phyloP scores from a whole-genome alignment of 2,888 invertebrate genomes.

The Scaptomyza polygonia region DNA sequence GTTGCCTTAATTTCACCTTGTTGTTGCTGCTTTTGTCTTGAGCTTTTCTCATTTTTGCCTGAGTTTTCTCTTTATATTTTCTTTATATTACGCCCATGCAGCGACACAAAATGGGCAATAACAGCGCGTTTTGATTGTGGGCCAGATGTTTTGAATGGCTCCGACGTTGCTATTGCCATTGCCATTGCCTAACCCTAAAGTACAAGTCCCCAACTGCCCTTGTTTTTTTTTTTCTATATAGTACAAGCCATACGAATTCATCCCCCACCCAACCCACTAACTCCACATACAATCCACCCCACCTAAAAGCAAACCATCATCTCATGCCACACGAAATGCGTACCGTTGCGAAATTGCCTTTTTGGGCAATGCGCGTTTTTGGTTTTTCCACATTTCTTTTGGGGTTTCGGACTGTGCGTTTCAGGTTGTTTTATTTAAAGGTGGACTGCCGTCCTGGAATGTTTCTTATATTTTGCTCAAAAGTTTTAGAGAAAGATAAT shows the following conservation, averaged over 20 bases:
- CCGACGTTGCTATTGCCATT: constrained; percentile 35
- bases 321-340: constrained; percentile 38
- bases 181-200: constrained; percentile 62
- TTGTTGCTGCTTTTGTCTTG: not conserved
- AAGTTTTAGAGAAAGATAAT: too few species aligned
- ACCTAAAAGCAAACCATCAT: constrained; percentile 13
- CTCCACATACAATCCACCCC: constrained; percentile 6
- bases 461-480: not conserved
- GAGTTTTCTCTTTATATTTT: constrained; percentile 13
- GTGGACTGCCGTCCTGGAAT: not conserved
- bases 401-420: not conserved
- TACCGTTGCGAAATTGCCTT: constrained; percentile 64
- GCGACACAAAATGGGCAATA: constrained; percentile 66
- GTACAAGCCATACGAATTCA: constrained; percentile 1
- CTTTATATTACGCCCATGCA: constrained; percentile 59
- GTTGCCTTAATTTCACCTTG: constrained; percentile 39
- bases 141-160: constrained; percentile 67
- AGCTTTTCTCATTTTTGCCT: constrained; percentile 7
- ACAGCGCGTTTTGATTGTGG: constrained; percentile 70
- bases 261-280: not conserved
- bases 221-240: too few species aligned
- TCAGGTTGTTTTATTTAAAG: not conserved
- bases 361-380: constrained; percentile 28
- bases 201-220: constrained; percentile 27
- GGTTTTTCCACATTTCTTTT: constrained; percentile 11